Evolutionary conservation across 2,888 invertebrate genomes (phyloP).

Genomic region (Drosophila kokeensis): DNA sequence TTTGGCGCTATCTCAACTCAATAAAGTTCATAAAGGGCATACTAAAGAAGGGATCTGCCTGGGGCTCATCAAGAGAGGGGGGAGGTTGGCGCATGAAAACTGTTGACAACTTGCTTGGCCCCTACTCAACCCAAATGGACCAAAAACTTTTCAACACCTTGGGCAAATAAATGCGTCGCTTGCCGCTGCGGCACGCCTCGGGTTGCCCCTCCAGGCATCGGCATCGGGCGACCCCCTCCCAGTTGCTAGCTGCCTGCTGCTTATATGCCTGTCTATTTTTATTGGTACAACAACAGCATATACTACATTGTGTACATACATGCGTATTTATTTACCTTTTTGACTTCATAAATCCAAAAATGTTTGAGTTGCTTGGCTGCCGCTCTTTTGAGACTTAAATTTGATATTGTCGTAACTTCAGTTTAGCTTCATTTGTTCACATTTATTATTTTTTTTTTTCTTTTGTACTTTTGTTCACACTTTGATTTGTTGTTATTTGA

Average conservation of each 20-base stretch:
- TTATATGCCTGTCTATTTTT: slow-evolving; percentile 66
- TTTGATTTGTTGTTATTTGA: slow-evolving; percentile 54
- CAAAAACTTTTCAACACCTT: slow-evolving; percentile 73
- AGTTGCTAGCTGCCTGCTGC: slow-evolving; percentile 16
- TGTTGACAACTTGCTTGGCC: slow-evolving; percentile 52
- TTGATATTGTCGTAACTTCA: slow-evolving; percentile 5
- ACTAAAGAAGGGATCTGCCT: slow-evolving; percentile 9
- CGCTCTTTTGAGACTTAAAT: neutral
- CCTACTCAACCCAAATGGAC: slow-evolving; percentile 19
- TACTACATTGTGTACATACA: slow-evolving; percentile 17
- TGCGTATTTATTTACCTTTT: slow-evolving; percentile 59
- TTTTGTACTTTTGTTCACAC: slow-evolving; percentile 28
- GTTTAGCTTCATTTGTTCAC: neutral
- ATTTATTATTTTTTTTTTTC: neutral
- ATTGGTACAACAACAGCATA: slow-evolving; percentile 51
- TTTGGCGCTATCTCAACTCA: slow-evolving; percentile 10
- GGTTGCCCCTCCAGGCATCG: slow-evolving; percentile 12
- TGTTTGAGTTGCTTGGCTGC: slow-evolving; percentile 28
- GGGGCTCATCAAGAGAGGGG: neutral
- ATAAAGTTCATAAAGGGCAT: slow-evolving; percentile 28
- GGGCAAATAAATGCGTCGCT: slow-evolving; percentile 68
- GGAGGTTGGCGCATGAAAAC: slow-evolving; percentile 15
- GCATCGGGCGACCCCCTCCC: neutral
- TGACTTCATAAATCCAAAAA: slow-evolving; percentile 76
- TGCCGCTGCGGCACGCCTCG: slow-evolving; percentile 19